Evolutionary conservation across 2,113 vertebrate species (phyloP).

Genomic region (Heterotilapia buettikoferi): DNA sequence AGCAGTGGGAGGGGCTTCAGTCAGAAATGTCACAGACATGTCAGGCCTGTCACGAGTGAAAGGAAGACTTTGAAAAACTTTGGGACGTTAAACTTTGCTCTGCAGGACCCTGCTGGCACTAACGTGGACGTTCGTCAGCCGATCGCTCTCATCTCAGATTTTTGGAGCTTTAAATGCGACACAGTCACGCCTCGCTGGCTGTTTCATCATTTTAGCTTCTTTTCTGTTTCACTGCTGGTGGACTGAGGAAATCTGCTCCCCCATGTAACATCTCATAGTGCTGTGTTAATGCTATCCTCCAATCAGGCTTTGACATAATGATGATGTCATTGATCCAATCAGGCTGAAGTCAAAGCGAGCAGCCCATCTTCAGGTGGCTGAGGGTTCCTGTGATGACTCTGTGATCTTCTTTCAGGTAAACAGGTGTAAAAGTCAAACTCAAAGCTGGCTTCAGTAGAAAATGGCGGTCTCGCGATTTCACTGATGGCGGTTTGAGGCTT

Average conservation of each 20-base stretch:
- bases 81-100: background rate
- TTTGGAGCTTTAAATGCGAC: rapidly evolving
- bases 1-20: background rate
- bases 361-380: background rate
- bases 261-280: rapidly evolving
- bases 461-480: rapidly evolving
- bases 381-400: background rate
- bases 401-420: background rate
- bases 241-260: background rate
- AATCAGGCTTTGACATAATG: background rate
- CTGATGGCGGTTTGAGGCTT: background rate
- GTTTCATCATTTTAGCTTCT: background rate
- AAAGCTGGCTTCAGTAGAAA: background rate
- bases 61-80: background rate
- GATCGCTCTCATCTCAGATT: background rate
- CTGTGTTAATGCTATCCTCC: background rate
- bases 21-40: background rate
- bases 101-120: background rate
- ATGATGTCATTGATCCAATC: background rate
- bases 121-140: background rate
- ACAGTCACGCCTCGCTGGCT: rapidly evolving
- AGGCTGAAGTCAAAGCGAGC: background rate
- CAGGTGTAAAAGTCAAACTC: background rate
- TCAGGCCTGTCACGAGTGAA: background rate
- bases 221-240: background rate